A percentile compares a stretch with the other conserved stretches of the same genome.
phyloP scores from a whole-genome alignment of 2,113 vertebrate species.

The Edolisoma coerulescens region DNA sequence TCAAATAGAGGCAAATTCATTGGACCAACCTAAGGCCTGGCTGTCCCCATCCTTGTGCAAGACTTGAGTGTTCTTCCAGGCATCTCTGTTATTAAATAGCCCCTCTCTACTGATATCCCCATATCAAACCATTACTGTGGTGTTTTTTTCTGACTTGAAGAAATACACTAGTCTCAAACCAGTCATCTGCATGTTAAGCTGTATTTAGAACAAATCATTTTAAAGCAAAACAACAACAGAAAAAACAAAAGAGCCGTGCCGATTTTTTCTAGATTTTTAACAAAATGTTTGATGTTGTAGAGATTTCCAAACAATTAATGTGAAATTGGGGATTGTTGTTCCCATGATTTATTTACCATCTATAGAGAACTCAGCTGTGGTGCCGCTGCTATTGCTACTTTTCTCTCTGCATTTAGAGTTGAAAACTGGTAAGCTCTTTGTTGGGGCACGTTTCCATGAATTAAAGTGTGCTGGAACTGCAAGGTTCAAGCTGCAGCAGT shows the following conservation, averaged over 20 bases:
- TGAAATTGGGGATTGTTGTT: conserved; percentile 74
- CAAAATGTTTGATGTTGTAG: conserved; percentile 77
- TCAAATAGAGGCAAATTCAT: not conserved
- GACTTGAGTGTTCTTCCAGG: conserved; percentile 5
- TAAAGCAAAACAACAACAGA: conserved; percentile 72
- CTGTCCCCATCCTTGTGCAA: not conserved
- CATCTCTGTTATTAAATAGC: not conserved
- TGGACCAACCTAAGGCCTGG: not conserved
- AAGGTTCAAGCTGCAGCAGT: not conserved
- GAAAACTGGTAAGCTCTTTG: conserved; percentile 41
- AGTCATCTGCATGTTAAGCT: conserved; percentile 79
- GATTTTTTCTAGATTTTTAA: conserved; percentile 71
- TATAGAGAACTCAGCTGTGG: conserved; percentile 73
- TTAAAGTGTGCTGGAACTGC: not conserved
- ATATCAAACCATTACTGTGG: not conserved
- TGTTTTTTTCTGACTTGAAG: conserved; percentile 36
- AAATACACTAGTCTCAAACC: conserved; percentile 71
- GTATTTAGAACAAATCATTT: conserved; percentile 79
- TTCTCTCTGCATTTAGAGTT: conserved; percentile 6
- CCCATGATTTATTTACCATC: conserved; percentile 73
- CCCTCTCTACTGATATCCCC: not conserved
- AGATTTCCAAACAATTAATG: conserved; percentile 77
- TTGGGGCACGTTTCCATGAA: not conserved
- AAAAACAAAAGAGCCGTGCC: conserved; percentile 70
- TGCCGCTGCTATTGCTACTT: conserved; percentile 25